Base-by-base conservation (phyloP, 2,888 invertebrate species). In the Eulithis prunata region DNA sequence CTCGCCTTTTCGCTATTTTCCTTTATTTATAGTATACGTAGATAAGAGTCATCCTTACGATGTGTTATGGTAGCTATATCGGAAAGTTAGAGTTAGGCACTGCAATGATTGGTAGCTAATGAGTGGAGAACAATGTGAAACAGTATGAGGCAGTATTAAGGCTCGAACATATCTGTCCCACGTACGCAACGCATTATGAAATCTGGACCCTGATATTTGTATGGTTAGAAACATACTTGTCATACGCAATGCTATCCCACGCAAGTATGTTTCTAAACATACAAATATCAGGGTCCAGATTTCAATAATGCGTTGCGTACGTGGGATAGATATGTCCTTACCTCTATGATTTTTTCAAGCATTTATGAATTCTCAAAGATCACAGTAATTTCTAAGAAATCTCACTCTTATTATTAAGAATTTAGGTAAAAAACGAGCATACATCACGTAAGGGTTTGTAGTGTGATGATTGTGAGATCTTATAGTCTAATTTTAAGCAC, bases 21-120 rank as follows among this genome's bases (percentile, higher is more conserved):
- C 59, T 53, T 53, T 53, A 58, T n/a, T 67, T 68, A 65, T 62
- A 62, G 65, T 57, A 53, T 63, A 5, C 45, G 7, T 46, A 43
- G 52, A 21, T 53, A 41, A 13, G 10, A 62, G 36, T 45, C 41
- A 36, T 46, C 66, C 52, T 47, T 62, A 57, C 51, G 66, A 59
- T 62, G 53, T 52, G 36, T 49, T 41, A 49, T 59, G 51, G 55
- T 61, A 60, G 57, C 12, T 62, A 55, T 58, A 58, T 55, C 28
- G 60, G 68, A 51, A 41, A 46, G 7, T 13, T 46, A 53, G 52
- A n/a, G n/a, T n/a, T n/a, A n/a, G n/a, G n/a, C n/a, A n/a, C n/a
- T n/a, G 5, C 32, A 64, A 38, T 57, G 38, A 49, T 61, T 11
- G 12, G 10, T n/a, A 57, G 47, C 41, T 8, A 47, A 11, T 4